phyloP scores from a whole-genome alignment of 2,113 vertebrate genomes.

The Puffinus mauretanicus region DNA sequence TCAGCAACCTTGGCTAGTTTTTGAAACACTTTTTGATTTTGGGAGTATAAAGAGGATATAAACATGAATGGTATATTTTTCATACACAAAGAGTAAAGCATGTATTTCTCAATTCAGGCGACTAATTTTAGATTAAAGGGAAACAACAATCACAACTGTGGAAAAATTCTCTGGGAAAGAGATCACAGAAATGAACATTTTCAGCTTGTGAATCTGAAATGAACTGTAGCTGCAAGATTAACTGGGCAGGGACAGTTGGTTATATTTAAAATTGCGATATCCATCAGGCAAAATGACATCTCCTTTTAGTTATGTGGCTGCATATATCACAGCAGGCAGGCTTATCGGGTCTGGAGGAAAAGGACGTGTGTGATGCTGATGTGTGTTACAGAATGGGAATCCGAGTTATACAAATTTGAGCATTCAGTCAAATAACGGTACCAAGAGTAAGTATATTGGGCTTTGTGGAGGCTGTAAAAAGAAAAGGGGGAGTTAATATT shows the following conservation, averaged over 20 bases:
- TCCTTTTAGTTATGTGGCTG: neutral
- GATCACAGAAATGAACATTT: neutral
- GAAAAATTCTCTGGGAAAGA: neutral
- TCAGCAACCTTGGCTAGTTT: slow-evolving; percentile 1
- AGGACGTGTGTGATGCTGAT: neutral
- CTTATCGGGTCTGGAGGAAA: neutral
- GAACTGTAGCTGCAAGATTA: neutral
- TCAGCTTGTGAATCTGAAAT: neutral
- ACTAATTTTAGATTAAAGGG: neutral
- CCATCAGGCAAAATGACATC: neutral
- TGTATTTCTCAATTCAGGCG: neutral
- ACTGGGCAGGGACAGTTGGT: neutral
- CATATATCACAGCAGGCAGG: neutral
- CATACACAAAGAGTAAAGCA: neutral
- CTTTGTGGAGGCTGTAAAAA: neutral
- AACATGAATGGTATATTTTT: neutral
- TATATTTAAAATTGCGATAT: neutral
- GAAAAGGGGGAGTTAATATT: neutral
- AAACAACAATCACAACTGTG: neutral
- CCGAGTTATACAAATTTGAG: neutral
- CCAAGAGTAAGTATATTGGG: too few relatives aligned
- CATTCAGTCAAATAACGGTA: neutral
- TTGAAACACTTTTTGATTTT: neutral
- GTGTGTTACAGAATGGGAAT: neutral
- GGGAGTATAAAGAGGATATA: neutral